Base-by-base conservation (phyloP, 1,140 invertebrate species). In the Metopolophium dirhodum region DNA sequence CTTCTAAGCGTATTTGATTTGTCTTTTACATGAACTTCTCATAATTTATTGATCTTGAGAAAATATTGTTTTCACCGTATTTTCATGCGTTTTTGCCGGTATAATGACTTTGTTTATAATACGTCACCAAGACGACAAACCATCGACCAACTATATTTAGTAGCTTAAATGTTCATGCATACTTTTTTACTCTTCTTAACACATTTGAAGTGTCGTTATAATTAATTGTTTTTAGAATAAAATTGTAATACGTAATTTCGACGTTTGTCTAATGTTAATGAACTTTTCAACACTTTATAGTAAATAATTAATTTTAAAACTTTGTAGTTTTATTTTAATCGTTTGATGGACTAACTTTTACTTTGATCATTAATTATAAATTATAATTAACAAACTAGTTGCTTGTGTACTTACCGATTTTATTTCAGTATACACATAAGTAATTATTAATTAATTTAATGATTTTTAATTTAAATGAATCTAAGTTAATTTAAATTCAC, bases 91-190 rank as follows among this genome's bases (percentile, higher is more conserved):
- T 93, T 86, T 93, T 57, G 26, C 77, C 91, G 91, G 91, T 93
- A 54, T 93, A 93, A 93, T 93, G 91, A 85, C 91, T 93, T 93
- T 93, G 91, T 93, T 93, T 93, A 93, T 35, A 85, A 57, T 45
- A 41, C 82, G 37, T 93, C 91, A 57, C 91, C 91, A 93, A 93
- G 91, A 93, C 91, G 82, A 93, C 91, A 93, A 51, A 37, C 35
- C 91, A 57, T 85, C 91, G 91, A 93, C 91, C 82, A 93, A 85
- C 91, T 93, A 85, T 93, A 85, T 93, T 93, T 83, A 77, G 41
- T 77, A 35, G 45, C 45, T 83, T 57, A 92, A 83, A 92, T 92
- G 61, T 49, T 35, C 49, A 18, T 91, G 45, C n/a, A 77, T 35
- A 92, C 47, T 47, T 83, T 83, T 82, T 83, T 51, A 49, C 77